Base-by-base conservation (phyloP, 64 coral and sea anemone species). In the Cladopsammia gracilis region DNA sequence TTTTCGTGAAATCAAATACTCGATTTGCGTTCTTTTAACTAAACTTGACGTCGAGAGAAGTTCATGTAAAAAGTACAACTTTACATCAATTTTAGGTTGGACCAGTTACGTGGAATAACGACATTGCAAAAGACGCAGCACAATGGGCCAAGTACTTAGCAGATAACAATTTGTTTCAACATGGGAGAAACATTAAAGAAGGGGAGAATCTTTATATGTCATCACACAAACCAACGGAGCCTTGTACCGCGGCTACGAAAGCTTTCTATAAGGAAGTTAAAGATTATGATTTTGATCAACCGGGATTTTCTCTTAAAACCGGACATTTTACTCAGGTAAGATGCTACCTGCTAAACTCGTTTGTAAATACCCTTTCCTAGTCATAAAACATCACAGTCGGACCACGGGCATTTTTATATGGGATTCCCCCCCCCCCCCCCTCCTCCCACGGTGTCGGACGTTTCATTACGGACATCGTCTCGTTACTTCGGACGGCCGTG, bases 271-370 rank as follows among this genome's bases (percentile, higher is more conserved):
- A 12, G 3, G 93, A 95, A 23, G 80, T 90, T 3, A 77, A 85
- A 59, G 70, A 78, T 62, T 95, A 90, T 51, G 49, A 95, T 48
- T 95, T 76, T 18, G 48, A 70, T 20, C 86, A 90, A 15, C 79
- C 93, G 11, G 88, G 77, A 22, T 95, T 66, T 88, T 85, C 88
- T 3, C 24, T 2, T 7, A 70, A 68, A 0, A 88, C 93, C 2
- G 93, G 93, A 47, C 93, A 95, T 58, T 95, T 95, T 62, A 95
- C 88, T 45, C 92, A 94, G 75, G 92, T 94, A 70, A 61, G 58
- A 34, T 34, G 34, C 34, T 34, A 34, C 34, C 34, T 34, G 34
- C 2, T 34, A 34, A 34, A 34, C 34, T 34, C 34, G 34, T 34
- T 34, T 34, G 34, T 34, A 34, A 34, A 34, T 34, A 34, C 34